phyloP scores from a whole-genome alignment of 2,797 vertebrate species.

The Toxotes lorentzi region DNA sequence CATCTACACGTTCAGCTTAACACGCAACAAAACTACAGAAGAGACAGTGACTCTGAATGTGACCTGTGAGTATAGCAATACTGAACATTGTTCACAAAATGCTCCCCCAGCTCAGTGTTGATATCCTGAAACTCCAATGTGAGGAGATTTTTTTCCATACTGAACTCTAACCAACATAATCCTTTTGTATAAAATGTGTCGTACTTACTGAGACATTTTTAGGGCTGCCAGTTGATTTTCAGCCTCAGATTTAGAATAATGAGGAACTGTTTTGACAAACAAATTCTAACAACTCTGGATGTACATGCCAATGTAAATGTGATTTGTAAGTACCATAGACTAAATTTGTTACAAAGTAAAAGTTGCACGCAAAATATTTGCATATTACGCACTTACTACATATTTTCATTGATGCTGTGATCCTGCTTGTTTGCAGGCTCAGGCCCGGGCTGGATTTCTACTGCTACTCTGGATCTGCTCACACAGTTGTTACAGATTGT shows the following conservation, averaged over 20 bases:
- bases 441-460: not conserved
- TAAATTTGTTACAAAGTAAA: not conserved
- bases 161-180: too few relatives aligned
- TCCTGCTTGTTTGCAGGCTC: slow-evolving; percentile 18
- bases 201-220: too few relatives aligned
- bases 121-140: not conserved
- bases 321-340: slow-evolving; percentile 17
- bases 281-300: not conserved
- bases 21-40: not conserved
- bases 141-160: too few relatives aligned
- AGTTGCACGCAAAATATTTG: too few relatives aligned
- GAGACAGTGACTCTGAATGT: slow-evolving; percentile 18
- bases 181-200: too few relatives aligned
- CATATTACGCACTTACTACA: too few relatives aligned
- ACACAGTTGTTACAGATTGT: fast-evolving
- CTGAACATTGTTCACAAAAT: not conserved
- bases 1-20: slow-evolving; percentile 34
- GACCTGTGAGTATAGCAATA: slow-evolving; percentile 48
- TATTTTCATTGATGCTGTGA: not conserved
- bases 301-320: slow-evolving; percentile 1
- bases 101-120: not conserved
- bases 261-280: not conserved
- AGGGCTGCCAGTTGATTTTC: too few relatives aligned
- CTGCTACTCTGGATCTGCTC: slow-evolving; percentile 17
- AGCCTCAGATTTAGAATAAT: too few relatives aligned